A percentile compares a stretch with the other conserved stretches of the same genome.
Conservation (phyloP, 2,888 invertebrate species). For the Cephus rjabovi region DNA sequence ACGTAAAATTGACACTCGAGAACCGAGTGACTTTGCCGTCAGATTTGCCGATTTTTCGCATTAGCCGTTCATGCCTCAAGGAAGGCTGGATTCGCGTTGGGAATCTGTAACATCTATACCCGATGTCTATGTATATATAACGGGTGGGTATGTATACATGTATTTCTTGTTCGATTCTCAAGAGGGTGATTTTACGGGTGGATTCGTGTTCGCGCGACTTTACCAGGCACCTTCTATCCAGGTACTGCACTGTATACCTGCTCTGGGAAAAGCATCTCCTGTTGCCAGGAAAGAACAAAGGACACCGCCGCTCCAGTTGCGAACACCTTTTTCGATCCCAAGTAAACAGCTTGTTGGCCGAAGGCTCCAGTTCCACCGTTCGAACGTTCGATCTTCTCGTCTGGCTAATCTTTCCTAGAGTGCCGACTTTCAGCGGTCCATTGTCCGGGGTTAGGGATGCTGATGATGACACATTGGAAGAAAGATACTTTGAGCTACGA, state of each 20-base stretch:
- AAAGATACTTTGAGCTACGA: background rate
- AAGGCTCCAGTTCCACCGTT: conserved; percentile 38
- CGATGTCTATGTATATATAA: background rate
- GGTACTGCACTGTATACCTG: conserved; percentile 30
- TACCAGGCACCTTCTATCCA: conserved; percentile 12
- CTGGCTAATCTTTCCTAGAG: conserved; percentile 29
- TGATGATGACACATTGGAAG: background rate
- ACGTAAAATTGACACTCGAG: background rate
- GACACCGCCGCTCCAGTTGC: conserved; percentile 46
- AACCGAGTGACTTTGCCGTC: background rate
- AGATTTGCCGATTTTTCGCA: background rate
- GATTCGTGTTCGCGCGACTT: conserved; percentile 43
- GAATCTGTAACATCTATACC: background rate
- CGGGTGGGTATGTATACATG: background rate
- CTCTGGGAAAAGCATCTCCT: conserved; percentile 32
- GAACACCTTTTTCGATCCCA: conserved; percentile 48
- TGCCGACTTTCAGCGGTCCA: background rate
- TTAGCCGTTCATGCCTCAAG: background rate
- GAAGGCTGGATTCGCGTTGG: background rate
- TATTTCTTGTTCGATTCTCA: background rate
- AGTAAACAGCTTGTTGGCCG: conserved; percentile 45
- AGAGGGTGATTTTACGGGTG: conserved; percentile 47
- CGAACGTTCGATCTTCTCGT: conserved; percentile 38
- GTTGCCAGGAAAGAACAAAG: conserved; percentile 45
- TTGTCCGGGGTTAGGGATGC: background rate